Percentiles rank a stretch among this genome's conserved stretches.
Evolutionary conservation across 2,797 vertebrate species (phyloP).

Genomic region (Danio aesculapii): DNA sequence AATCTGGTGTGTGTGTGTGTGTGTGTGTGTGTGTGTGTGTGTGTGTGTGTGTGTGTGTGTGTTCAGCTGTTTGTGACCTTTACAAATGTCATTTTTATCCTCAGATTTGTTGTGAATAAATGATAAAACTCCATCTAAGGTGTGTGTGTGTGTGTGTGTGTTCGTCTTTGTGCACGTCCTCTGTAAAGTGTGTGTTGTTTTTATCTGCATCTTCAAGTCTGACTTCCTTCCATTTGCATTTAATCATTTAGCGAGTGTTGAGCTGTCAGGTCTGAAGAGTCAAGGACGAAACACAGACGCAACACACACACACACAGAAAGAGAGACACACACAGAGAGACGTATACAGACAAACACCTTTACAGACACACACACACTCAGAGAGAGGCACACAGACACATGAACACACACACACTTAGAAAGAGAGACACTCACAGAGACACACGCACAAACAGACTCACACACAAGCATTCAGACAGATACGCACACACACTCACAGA

Average conservation of each 20-base stretch:
- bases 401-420: no score
- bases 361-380: no score
- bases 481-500: no score
- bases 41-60: slow-evolving; percentile 1
- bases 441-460: slow-evolving; percentile 9
- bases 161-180: not conserved
- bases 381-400: no score
- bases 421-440: no score
- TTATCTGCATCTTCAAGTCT: slow-evolving; percentile 8
- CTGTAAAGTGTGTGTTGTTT: not conserved
- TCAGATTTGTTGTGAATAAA: slow-evolving; percentile 49
- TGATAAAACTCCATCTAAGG: slow-evolving; percentile 37
- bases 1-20: no score
- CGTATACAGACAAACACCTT: not conserved
- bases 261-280: slow-evolving; percentile 27
- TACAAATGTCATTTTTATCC: slow-evolving; percentile 54
- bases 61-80: slow-evolving; percentile 57
- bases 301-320: slow-evolving; percentile 18
- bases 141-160: not conserved
- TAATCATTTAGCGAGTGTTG: slow-evolving; percentile 26
- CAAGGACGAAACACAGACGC: slow-evolving; percentile 7
- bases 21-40: no score
- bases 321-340: not conserved
- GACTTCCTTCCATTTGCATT: slow-evolving; percentile 13
- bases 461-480: no score